phyloP scores from a whole-genome alignment of 2,888 invertebrate species.

The Prenolepis imparis region DNA sequence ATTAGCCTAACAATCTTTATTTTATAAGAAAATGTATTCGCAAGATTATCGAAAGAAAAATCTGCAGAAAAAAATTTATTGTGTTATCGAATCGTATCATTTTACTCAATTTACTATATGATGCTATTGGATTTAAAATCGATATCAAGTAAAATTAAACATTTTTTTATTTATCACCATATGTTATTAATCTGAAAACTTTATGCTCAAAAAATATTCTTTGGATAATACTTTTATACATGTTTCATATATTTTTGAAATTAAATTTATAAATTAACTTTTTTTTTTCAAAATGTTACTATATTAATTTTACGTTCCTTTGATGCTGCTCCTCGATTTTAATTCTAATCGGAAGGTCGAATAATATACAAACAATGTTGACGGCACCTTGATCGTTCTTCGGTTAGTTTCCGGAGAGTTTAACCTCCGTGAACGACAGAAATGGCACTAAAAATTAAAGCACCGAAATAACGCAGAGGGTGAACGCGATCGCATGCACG shows the following conservation, averaged over 20 bases:
- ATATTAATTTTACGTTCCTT: neutral
- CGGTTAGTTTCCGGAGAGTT: conserved; percentile 18
- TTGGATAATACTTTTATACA: neutral
- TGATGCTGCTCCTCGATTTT: neutral
- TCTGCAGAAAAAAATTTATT: neutral
- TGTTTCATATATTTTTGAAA: neutral
- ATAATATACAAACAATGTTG: neutral
- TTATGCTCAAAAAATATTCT: neutral
- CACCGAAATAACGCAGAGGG: neutral
- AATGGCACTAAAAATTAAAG: conserved; percentile 40
- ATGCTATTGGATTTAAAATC: neutral
- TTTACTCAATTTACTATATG: neutral
- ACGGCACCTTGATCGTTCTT: conserved; percentile 5
- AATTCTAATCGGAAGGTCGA: conserved; percentile 1
- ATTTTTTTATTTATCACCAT: neutral
- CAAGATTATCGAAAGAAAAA: neutral
- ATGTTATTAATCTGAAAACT: neutral
- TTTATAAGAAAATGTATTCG: neutral
- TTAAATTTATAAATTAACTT: neutral
- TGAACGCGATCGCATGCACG: conserved; percentile 30
- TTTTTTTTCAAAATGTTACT: neutral
- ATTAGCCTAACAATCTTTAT: neutral
- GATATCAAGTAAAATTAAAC: neutral
- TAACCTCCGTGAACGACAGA: conserved; percentile 1
- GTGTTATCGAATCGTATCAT: neutral